Conservation (phyloP, 2,888 invertebrate genomes). For the Lasius fuliginosus region DNA sequence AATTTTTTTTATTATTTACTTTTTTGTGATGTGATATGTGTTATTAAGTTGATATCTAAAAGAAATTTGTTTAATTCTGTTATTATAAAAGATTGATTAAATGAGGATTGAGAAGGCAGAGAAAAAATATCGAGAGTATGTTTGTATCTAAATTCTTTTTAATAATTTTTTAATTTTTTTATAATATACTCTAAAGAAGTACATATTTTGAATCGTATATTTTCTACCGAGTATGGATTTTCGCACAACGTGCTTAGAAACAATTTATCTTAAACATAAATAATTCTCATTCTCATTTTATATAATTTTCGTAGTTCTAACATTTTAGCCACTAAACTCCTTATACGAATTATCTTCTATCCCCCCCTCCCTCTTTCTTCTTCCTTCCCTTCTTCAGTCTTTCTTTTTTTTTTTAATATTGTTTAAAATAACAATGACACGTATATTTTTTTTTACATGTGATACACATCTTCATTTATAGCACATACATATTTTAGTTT, state of each 20-base stretch:
- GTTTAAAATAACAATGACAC: background rate
- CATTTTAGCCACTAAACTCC: background rate
- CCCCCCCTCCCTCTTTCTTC: background rate
- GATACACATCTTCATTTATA: background rate
- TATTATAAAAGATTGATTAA: background rate
- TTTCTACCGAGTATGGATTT: background rate
- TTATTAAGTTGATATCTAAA: background rate
- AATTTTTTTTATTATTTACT: background rate
- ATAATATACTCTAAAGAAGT: background rate
- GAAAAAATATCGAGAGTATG: background rate
- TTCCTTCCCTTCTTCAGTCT: background rate
- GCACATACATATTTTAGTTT: background rate
- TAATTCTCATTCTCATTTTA: background rate
- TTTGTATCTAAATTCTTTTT: background rate
- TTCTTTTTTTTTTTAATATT: conserved; percentile 10
- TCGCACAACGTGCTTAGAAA: conserved; percentile 8
- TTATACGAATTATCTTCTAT: background rate
- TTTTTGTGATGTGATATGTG: background rate
- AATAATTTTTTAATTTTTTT: background rate
- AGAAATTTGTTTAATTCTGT: background rate
- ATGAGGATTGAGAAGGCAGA: background rate
- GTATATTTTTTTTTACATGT: background rate
- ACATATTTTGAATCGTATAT: background rate
- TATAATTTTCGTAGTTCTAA: background rate
- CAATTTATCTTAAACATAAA: background rate